Evolutionary conservation across 2,888 invertebrate genomes (phyloP), one percentile per base, ranked within the genome.

Genomic region (Bellardia pandia): DNA sequence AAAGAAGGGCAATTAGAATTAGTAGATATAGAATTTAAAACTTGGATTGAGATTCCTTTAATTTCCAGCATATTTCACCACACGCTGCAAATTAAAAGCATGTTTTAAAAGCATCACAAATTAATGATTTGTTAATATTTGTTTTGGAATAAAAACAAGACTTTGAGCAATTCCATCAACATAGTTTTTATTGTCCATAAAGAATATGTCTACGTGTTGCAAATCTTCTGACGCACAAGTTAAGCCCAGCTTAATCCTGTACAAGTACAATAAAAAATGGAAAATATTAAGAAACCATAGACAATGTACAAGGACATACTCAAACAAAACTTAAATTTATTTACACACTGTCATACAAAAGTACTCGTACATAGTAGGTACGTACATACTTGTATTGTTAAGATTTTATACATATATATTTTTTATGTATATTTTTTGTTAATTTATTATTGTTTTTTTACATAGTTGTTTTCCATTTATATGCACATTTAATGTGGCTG

Each of bases 401-500:
- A 5, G 37, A 37, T 5, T 51, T n/a, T 7, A 4, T n/a, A 51
- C n/a, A 6, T 3, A 48, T 48, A 11, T 45, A 45, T 11, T 9
- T 51, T 40, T 51, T 48, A 75, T 42, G 30, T 48, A 45, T 45
- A 45, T 48, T 45, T 62, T 8, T 58, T 72, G 23, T 23, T 23
- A 23, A 23, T 64, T 64, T 71, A 30, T 5, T 30, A 5, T 71
- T 45, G 9, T 13, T 45, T 11, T 11, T 42, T 56, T 30, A 13
- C 14, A n/a, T 51, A 51, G 58, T 56, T 68, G 16, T 62, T 23
- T 33, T 33, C 33, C 58, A 69, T 58, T 56, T 56, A 33, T 58
- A 45, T 40, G 58, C 13, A 23, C 42, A 8, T 37, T 45, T 58
- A 45, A 69, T 79, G 37, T 83, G 45, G 7, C 42, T 68, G 42